These are phyloP conservation scores for Artemia sinica DNA, from an alignment of 2,888 invertebrate species.

Conservation along the genomic window DNA sequence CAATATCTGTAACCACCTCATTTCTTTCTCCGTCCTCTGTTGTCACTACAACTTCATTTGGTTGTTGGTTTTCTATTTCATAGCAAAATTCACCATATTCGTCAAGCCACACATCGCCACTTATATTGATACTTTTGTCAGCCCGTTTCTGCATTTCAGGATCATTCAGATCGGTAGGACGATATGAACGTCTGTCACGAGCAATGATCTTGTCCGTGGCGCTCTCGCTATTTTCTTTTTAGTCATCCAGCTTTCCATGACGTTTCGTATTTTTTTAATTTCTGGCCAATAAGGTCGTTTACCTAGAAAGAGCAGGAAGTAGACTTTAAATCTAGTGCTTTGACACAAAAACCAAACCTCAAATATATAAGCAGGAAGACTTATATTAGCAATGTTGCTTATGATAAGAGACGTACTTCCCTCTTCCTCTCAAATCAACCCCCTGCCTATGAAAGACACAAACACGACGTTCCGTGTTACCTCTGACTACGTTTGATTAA, in stretches of 20 bases:
- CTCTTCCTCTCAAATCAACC: no score
- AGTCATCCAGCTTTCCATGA: background rate
- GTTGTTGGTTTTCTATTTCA: slow-evolving; percentile 1
- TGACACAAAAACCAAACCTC: no score
- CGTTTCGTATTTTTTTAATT: background rate
- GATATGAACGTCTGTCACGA: background rate
- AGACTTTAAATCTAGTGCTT: no score
- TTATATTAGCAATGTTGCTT: no score
- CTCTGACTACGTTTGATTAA: no score
- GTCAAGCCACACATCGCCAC: slow-evolving; percentile 7
- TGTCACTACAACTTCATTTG: slow-evolving; percentile 3
- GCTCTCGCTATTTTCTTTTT: background rate
- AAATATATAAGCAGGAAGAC: no score
- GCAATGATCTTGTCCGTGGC: background rate
- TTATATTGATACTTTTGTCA: background rate
- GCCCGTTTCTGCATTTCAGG: background rate
- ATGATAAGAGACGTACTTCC: no score
- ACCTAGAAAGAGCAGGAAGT: background rate
- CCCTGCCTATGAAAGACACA: no score
- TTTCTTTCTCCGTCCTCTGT: background rate
- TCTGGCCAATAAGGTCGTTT: background rate
- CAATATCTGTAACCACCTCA: no score
- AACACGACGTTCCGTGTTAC: no score
- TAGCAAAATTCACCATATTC: slow-evolving; percentile 2
- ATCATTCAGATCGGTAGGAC: background rate